These are phyloP conservation scores for Stichopus chloronotus DNA, from an alignment of 35 echinoderm and acorn worm genomes.

Conservation along the genomic window DNA sequence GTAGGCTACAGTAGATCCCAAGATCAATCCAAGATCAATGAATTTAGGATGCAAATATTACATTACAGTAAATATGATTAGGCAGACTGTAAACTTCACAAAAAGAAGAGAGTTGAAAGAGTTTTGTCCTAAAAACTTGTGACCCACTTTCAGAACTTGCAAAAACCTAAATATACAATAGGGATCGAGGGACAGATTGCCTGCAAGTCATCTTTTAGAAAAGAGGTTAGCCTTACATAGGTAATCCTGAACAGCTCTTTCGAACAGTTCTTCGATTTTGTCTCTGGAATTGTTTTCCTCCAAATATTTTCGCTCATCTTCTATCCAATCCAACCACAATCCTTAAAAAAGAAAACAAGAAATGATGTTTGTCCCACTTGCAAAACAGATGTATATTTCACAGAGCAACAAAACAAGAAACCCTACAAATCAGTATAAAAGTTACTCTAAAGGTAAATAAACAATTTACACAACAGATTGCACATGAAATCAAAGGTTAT, in stretches of 20 bases:
- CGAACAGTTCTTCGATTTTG: constrained; percentile 68
- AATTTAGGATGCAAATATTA: no score
- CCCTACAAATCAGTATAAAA: background rate
- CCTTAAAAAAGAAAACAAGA: constrained; percentile 63
- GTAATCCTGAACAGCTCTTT: constrained; percentile 88
- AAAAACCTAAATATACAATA: no score
- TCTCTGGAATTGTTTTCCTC: constrained; percentile 51
- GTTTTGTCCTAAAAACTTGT: no score
- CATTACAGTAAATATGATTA: no score
- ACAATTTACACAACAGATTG: background rate
- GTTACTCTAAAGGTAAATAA: background rate
- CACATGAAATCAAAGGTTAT: background rate
- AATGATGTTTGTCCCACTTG: background rate
- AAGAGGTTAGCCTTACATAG: constrained; percentile 66
- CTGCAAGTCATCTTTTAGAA: no score
- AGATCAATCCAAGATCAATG: no score
- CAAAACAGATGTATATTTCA: background rate
- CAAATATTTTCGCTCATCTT: constrained; percentile 81
- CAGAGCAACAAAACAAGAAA: background rate
- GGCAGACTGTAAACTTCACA: no score
- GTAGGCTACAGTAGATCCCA: no score
- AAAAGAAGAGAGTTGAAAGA: no score
- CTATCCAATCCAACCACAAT: constrained; percentile 93
- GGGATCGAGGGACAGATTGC: no score
- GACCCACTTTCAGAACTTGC: no score